phyloP scores from a whole-genome alignment of 2,797 vertebrate genomes.

The Buphagus erythrorhynchus region DNA sequence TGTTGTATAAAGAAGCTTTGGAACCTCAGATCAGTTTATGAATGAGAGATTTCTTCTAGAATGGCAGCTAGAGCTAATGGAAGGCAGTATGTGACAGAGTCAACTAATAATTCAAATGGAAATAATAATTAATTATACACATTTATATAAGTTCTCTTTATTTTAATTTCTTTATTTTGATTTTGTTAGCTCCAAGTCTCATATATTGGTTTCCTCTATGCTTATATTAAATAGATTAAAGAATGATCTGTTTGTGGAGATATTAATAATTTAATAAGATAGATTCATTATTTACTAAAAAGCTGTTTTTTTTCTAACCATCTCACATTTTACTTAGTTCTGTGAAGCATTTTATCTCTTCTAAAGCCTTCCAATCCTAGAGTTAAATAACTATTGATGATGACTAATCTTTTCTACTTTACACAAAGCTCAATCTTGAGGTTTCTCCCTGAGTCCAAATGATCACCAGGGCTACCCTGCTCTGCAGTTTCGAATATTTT shows the following conservation, averaged over 20 bases:
- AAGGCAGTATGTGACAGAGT: neutral
- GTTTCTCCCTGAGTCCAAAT: neutral
- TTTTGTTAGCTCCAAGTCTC: neutral
- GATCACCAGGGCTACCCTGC: neutral
- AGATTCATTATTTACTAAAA: conserved; percentile 19
- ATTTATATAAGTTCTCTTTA: neutral
- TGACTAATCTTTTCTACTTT: neutral
- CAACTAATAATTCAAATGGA: neutral
- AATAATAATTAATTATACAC: neutral
- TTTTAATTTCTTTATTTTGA: neutral
- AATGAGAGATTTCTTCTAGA: neutral
- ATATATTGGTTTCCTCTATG: neutral
- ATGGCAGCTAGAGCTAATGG: neutral
- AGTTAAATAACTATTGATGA: neutral
- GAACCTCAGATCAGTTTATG: neutral
- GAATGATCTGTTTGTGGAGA: neutral
- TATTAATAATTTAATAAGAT: conserved; percentile 2
- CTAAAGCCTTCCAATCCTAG: neutral
- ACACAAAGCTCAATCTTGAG: neutral
- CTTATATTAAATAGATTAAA: neutral
- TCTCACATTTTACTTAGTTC: neutral
- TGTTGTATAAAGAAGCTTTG: neutral
- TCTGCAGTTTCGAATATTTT: neutral
- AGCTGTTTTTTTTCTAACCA: neutral
- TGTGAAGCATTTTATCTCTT: neutral